phyloP scores from a whole-genome alignment of 64 coral and sea anemone species.

The Pachyseris speciosa region DNA sequence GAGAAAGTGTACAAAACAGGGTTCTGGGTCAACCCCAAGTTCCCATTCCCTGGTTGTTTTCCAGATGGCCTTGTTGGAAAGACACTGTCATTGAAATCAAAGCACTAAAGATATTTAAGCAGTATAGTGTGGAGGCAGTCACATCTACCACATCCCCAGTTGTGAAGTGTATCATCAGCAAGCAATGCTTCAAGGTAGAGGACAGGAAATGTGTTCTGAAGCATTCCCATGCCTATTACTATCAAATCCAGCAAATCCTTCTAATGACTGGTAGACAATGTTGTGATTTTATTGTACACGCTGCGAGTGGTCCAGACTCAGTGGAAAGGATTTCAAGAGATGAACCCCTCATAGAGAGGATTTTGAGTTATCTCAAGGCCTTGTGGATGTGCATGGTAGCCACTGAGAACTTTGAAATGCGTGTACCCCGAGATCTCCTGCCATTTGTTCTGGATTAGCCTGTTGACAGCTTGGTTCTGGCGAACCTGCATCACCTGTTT shows the following conservation, averaged over 20 bases:
- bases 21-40: conserved; percentile 67
- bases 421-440: conserved; percentile 47
- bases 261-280: conserved; percentile 42
- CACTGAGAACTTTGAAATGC: not conserved
- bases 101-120: too few relatives aligned
- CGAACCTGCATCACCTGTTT: not conserved
- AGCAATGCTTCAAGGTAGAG: too few relatives aligned
- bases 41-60: too few relatives aligned
- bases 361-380: conserved; percentile 16
- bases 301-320: conserved; percentile 58
- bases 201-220: conserved; percentile 41
- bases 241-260: conserved; percentile 42
- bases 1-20: conserved; percentile 14
- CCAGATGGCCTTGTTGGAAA: conserved; percentile 54
- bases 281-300: conserved; percentile 72
- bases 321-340: too few relatives aligned
- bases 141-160: not conserved
- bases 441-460: too few relatives aligned
- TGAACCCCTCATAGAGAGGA: conserved; percentile 33
- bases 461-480: too few relatives aligned
- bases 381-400: conserved; percentile 60
- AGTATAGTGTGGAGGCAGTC: too few relatives aligned
- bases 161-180: conserved; percentile 30
- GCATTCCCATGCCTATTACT: conserved; percentile 44
- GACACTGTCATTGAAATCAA: too few relatives aligned